These are phyloP conservation scores for Siniperca undulata DNA, from an alignment of 2,797 vertebrate species.

Conservation along the genomic window DNA sequence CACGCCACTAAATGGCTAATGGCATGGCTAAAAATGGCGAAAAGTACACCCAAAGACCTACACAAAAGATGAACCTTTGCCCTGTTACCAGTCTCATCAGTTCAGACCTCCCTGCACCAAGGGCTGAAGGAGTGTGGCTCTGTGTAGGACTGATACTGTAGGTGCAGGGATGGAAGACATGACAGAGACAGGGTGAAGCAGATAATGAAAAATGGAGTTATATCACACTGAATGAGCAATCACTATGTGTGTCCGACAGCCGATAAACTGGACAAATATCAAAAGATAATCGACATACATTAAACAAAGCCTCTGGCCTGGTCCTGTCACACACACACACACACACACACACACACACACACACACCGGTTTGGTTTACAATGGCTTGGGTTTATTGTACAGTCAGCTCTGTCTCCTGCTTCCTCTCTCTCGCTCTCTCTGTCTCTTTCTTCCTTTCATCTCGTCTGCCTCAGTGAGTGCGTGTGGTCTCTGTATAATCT, in stretches of 20 bases:
- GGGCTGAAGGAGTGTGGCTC: not conserved
- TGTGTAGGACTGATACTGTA: not conserved
- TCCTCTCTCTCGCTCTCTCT: constrained; percentile 25
- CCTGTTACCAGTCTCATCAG: not conserved
- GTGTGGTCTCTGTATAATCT: constrained; percentile 34
- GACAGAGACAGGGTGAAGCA: constrained; percentile 11
- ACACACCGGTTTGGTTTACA: constrained; percentile 61
- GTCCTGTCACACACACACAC: constrained; percentile 18
- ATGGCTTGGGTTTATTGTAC: constrained; percentile 61
- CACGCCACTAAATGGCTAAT: no score
- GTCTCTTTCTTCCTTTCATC: constrained; percentile 39
- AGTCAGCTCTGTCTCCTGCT: constrained; percentile 44
- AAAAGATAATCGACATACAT: constrained; percentile 49
- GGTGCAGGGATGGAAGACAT: constrained; percentile 20
- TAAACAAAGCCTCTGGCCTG: constrained; percentile 35
- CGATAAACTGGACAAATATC: constrained; percentile 67
- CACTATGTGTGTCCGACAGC: constrained; percentile 23
- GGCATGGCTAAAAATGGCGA: not conserved
- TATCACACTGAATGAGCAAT: constrained; percentile 22
- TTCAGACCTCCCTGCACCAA: not conserved
- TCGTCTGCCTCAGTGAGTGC: constrained; percentile 35
- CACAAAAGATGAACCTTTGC: constrained; percentile 11
- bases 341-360: no score
- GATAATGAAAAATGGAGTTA: constrained; percentile 29
- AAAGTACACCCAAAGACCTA: not conserved